Base-by-base conservation (phyloP, 2,888 invertebrate species). In the Rhamnusium bicolor region DNA sequence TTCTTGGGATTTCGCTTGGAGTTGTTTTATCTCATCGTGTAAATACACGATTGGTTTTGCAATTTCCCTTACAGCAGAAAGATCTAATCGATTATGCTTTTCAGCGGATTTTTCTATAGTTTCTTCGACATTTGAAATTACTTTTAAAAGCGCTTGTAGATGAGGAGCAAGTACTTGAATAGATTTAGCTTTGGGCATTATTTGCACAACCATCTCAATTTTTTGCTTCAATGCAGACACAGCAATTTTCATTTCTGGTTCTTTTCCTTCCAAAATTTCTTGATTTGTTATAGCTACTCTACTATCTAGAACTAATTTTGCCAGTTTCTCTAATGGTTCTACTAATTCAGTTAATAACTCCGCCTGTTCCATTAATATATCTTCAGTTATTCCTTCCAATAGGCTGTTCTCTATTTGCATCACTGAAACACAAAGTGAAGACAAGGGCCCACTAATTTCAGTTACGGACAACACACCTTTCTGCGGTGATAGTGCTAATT, bases 381-480 rank as follows among this genome's bases (percentile, higher is more conserved):
- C 24, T 24, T 24, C 24, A 24, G 6, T 24, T 4, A 4, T 24
- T 24, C 24, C 51, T 2, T 51, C 51, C 16, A 18, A 51, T 10
- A 51, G 5, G 10, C 24, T 24, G 21, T 24, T 14, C 2, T 19
- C 5, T n/a, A 56, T 24, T 21, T 56, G 2, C 24, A 56, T n/a
- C 5, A 56, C n/a, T 27, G 56, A 56, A 24, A 14, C n/a, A 21
- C 10, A 56, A 6, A 56, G 56, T 3, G 6, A 21, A 12, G 21
- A 19, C 21, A 56, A 24, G n/a, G 56, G 56, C 21, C 24, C 56
- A 14, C 68, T 53, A 16, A 77, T 69, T 70, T 78, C 69, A 40
- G 75, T 21, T 46, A 80, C 58, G 49, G 76, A 69, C 19, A 72
- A 18, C 51, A 74, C 32, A 47, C 71, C 73, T 69, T 75, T 71